Conservation (phyloP, 2,888 invertebrate genomes). For the Tetragonula carbonaria region DNA sequence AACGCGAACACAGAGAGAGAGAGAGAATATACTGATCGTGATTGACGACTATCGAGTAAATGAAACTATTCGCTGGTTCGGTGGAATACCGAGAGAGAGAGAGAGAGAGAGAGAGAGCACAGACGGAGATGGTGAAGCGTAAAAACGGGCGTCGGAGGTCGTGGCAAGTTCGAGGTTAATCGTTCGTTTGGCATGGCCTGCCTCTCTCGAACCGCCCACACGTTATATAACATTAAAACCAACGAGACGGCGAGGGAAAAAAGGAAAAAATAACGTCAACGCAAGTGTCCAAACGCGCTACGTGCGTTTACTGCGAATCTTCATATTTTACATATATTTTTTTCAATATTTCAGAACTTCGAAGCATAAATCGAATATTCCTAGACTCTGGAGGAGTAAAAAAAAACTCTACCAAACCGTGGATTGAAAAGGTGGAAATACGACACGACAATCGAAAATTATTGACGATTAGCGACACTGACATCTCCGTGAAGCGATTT, state of each 20-base stretch:
- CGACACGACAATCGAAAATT: no score
- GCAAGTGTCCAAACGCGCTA: not conserved
- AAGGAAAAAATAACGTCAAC: constrained; percentile 5
- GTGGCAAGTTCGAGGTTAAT: constrained; percentile 74
- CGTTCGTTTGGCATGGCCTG: constrained; percentile 69
- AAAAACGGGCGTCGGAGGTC: constrained; percentile 64
- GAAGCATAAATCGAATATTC: no score
- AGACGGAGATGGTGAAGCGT: constrained; percentile 35
- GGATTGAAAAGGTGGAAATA: no score
- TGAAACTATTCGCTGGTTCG: constrained; percentile 28
- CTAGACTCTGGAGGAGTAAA: no score
- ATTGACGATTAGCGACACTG: no score
- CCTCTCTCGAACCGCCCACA: constrained; percentile 54
- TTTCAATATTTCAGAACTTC: no score
- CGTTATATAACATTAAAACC: constrained; percentile 58
- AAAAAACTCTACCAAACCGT: no score
- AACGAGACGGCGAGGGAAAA: not conserved
- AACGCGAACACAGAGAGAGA: not conserved
- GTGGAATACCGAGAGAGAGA: constrained; percentile 39
- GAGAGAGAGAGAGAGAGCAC: no score
- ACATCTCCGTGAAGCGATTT: not conserved
- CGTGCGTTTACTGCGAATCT: no score
- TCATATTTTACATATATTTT: no score
- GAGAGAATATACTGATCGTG: not conserved
- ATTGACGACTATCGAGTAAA: constrained; percentile 27